These are phyloP conservation scores for Enteromius fasciolatus DNA, from an alignment of 2,797 vertebrate genomes.

Conservation along the genomic window DNA sequence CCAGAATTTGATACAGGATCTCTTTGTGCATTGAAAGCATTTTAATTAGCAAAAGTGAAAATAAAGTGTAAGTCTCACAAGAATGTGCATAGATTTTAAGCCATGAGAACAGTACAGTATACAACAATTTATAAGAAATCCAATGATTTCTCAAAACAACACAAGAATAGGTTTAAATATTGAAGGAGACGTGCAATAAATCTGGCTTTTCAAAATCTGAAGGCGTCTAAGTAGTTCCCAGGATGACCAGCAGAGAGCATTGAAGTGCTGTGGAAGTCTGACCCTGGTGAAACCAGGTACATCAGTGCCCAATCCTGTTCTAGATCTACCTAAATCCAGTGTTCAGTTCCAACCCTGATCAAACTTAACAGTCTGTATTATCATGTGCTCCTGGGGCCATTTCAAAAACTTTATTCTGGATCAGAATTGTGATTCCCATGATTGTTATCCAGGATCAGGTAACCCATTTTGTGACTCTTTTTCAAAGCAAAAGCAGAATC, in stretches of 20 bases:
- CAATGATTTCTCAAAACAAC: background rate
- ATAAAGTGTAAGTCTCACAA: background rate
- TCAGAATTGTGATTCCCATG: background rate
- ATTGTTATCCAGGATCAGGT: background rate
- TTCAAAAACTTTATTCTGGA: background rate
- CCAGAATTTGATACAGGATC: background rate
- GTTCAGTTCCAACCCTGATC: background rate
- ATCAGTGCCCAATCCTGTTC: background rate
- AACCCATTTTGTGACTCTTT: background rate
- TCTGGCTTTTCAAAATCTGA: background rate
- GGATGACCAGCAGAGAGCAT: constrained; percentile 34
- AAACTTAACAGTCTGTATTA: background rate
- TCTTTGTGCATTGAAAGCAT: too few species aligned
- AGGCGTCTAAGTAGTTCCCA: background rate
- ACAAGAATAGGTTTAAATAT: background rate
- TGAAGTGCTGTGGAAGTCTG: background rate
- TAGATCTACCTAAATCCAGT: background rate
- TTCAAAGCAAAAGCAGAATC: background rate
- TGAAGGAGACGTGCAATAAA: background rate
- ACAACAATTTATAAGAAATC: background rate
- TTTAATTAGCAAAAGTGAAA: background rate
- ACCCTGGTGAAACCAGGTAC: background rate
- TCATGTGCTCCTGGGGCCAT: background rate
- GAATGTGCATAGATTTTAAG: background rate
- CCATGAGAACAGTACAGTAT: background rate